phyloP scores from a whole-genome alignment of 2,888 invertebrate species.

The Meandrusa payeni region DNA sequence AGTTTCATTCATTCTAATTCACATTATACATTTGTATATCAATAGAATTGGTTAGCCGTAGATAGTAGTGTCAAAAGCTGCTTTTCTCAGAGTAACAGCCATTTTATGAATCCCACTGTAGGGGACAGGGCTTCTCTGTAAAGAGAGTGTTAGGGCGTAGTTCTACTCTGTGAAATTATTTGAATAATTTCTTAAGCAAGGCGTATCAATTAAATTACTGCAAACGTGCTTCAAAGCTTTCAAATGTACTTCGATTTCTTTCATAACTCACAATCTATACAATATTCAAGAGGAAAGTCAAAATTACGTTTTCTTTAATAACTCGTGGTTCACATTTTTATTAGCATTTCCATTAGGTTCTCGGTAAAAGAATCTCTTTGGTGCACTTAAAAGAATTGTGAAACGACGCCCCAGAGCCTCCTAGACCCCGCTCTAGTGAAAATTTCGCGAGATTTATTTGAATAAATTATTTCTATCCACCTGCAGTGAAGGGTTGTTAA shows the following conservation, averaged over 20 bases:
- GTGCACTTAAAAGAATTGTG: constrained; percentile 67
- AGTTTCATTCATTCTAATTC: too few relatives aligned
- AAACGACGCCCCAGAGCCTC: constrained; percentile 67
- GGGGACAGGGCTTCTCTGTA: too few relatives aligned
- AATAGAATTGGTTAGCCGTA: too few relatives aligned
- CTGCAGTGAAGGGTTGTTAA: constrained; percentile 75
- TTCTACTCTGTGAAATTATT: too few relatives aligned
- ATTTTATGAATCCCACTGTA: too few relatives aligned
- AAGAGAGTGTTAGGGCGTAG: too few relatives aligned
- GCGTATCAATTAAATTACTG: not conserved
- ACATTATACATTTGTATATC: too few relatives aligned
- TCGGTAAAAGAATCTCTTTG: constrained; percentile 55
- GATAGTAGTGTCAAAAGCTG: too few relatives aligned
- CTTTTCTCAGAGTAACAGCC: too few relatives aligned
- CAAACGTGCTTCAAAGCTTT: constrained; percentile 11
- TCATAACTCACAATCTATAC: not conserved
- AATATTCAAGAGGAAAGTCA: not conserved
- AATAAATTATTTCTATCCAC: constrained; percentile 76
- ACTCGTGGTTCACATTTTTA: constrained; percentile 39
- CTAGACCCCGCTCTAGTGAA: constrained; percentile 52
- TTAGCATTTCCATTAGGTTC: constrained; percentile 64
- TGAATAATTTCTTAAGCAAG: too few relatives aligned
- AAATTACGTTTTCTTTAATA: constrained; percentile 32
- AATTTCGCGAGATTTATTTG: constrained; percentile 73
- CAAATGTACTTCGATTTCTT: not conserved